Conservation (phyloP, 2,113 vertebrate genomes). For the Rhea americana region DNA sequence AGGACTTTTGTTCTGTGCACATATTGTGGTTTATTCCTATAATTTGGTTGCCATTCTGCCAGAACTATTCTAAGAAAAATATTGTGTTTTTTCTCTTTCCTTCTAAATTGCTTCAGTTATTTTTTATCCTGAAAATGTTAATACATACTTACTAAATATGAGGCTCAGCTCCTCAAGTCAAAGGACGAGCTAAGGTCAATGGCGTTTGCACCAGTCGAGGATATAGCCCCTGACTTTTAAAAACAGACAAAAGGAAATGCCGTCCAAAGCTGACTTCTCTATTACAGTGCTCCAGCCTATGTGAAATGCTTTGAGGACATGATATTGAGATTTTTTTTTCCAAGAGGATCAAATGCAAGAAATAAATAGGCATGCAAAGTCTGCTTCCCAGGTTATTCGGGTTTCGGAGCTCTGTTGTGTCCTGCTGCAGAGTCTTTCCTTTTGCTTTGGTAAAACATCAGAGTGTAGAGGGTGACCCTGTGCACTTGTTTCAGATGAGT, state of each 20-base stretch:
- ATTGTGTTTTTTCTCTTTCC: background rate
- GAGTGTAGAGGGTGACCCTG: constrained; percentile 62
- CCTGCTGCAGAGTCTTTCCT: constrained; percentile 50
- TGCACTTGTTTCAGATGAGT: constrained; percentile 73
- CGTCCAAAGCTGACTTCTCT: constrained; percentile 36
- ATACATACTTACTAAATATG: background rate
- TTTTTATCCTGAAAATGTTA: background rate
- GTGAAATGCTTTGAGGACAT: constrained; percentile 58
- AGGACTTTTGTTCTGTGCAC: background rate
- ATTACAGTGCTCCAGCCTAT: constrained; percentile 29
- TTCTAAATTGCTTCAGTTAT: background rate
- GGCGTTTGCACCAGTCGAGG: background rate
- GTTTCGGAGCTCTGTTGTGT: constrained; percentile 43
- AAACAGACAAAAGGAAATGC: constrained; percentile 42
- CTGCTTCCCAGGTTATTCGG: constrained; percentile 66
- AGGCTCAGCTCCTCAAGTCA: background rate
- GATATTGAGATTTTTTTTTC: constrained; percentile 29
- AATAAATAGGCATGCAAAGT: constrained; percentile 48
- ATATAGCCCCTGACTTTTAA: background rate
- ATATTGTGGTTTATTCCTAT: background rate
- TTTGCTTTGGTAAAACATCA: constrained; percentile 71
- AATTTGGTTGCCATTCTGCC: background rate
- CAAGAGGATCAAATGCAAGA: constrained; percentile 61
- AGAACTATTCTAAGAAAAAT: background rate
- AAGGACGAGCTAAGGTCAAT: background rate